Base-by-base conservation (phyloP, 2,888 invertebrate species). In the Mythimna loreyi region DNA sequence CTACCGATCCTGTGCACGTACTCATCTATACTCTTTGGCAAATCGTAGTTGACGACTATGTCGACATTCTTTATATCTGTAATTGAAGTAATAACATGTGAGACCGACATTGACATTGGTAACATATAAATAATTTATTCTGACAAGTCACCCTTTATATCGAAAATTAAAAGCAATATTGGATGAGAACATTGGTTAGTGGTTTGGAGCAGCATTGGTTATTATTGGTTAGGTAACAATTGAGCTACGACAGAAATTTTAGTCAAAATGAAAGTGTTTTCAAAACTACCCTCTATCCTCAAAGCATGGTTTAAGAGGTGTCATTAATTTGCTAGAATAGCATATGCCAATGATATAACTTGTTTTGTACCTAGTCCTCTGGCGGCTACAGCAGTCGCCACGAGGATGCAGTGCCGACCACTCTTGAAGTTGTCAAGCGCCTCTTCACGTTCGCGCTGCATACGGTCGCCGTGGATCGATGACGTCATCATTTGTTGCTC, bases 381-480 rank as follows among this genome's bases (percentile, higher is more conserved):
- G 0, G 99, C 98, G 0, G 99, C 99, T 0, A 99, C 99, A 0
- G 98, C 98, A 0, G 99, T 99, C 0, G 99, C 99, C 1, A 99
- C 98, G 1, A 99, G 94, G 49, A 99, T 97, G 57, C 97, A 97
- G 89, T 98, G 97, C 19, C 92, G 94, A 0, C 98, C 98, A 21
- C 92, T 95, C 88, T 97, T 98, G 92, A 99, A 99, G 89, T 99
- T 98, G 68, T 97, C 97, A 67, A 99, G 96, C 13, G 99, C 99
- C 85, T 98, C 98, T 93, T 99, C 99, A 61, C 99, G 97, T 91
- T 99, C 99, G 60, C 98, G 97, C 92, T 99, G 99, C 86, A 98
- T 97, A 57, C 99, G 97, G 94, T 99, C 99, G 45, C 99, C 99
- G 93, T 99, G 99, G 88, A 99, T 99, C 49, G 99, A 99, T 6